phyloP scores from a whole-genome alignment of 2,888 invertebrate species.

The Nysson spinosus region DNA sequence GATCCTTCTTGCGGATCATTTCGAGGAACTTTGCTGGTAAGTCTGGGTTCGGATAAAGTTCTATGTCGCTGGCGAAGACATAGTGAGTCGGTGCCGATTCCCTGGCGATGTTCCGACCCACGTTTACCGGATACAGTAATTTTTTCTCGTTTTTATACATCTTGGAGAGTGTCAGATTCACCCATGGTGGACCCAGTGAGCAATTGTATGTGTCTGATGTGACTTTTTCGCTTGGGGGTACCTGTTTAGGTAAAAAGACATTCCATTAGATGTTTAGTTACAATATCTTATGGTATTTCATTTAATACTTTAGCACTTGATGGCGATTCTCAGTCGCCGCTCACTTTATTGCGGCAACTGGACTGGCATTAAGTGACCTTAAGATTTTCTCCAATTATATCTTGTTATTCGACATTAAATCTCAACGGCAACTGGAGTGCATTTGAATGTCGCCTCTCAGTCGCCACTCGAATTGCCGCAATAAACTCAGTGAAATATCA shows the following conservation, averaged over 20 bases:
- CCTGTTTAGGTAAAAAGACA: constrained; percentile 79
- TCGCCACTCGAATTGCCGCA: too few relatives aligned
- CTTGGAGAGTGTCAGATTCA: constrained; percentile 81
- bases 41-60: constrained; percentile 92
- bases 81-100: constrained; percentile 90
- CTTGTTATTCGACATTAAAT: too few relatives aligned
- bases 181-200: constrained; percentile 84
- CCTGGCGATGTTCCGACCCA: constrained; percentile 92
- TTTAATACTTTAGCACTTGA: too few relatives aligned
- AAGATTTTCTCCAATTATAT: too few relatives aligned
- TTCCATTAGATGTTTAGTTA: neutral
- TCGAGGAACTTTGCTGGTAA: constrained; percentile 89
- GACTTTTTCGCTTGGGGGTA: constrained; percentile 83
- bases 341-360: too few relatives aligned
- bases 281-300: too few relatives aligned
- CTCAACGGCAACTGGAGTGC: too few relatives aligned
- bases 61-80: constrained; percentile 92
- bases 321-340: too few relatives aligned
- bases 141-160: constrained; percentile 90
- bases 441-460: too few relatives aligned
- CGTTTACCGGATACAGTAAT: constrained; percentile 92
- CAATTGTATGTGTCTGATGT: constrained; percentile 85
- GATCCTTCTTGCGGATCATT: constrained; percentile 88
- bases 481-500: too few relatives aligned
- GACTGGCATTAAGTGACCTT: too few relatives aligned